A percentile compares a stretch with the other conserved stretches of the same genome.
Conservation (phyloP, 1,140 invertebrate species). For the Aphelenchoides fujianensis region DNA sequence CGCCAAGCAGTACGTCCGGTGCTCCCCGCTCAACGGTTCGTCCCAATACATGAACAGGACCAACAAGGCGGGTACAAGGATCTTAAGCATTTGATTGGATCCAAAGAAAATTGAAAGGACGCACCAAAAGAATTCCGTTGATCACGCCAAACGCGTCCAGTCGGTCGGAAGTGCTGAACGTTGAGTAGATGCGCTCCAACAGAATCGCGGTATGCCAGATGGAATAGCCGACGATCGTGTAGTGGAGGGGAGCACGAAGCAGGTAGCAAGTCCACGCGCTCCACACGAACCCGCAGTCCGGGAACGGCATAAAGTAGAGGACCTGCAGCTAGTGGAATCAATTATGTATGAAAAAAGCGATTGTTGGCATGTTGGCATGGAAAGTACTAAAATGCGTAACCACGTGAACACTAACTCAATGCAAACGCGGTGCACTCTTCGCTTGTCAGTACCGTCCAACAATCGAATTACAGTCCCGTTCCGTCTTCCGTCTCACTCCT, state of each 20-base stretch:
- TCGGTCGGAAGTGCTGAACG: not conserved
- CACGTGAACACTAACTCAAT: too few relatives aligned
- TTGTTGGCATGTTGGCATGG: too few relatives aligned
- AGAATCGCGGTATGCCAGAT: not conserved
- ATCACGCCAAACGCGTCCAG: not conserved
- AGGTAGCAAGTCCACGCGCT: not conserved
- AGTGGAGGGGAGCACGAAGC: not conserved
- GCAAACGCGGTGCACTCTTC: too few relatives aligned
- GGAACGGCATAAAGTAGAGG: not conserved
- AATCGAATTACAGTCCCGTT: too few relatives aligned
- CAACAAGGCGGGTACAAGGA: not conserved
- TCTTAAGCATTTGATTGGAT: not conserved
- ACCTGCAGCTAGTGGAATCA: too few relatives aligned
- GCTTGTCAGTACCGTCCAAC: too few relatives aligned
- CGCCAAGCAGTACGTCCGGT: not conserved
- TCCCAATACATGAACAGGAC: not conserved
- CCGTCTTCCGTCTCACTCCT: too few relatives aligned
- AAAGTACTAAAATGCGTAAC: too few relatives aligned
- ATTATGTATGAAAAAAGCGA: too few relatives aligned
- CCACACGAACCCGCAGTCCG: not conserved
- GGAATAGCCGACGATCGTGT: not conserved
- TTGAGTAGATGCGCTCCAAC: not conserved
- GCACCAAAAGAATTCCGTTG: not conserved
- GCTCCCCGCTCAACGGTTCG: not conserved
- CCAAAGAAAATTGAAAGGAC: not conserved